A percentile compares a stretch with the other conserved stretches of the same genome.
These are phyloP conservation scores for Atherinomorus stipes DNA, from an alignment of 2,113 vertebrate species.

Conservation along the genomic window DNA sequence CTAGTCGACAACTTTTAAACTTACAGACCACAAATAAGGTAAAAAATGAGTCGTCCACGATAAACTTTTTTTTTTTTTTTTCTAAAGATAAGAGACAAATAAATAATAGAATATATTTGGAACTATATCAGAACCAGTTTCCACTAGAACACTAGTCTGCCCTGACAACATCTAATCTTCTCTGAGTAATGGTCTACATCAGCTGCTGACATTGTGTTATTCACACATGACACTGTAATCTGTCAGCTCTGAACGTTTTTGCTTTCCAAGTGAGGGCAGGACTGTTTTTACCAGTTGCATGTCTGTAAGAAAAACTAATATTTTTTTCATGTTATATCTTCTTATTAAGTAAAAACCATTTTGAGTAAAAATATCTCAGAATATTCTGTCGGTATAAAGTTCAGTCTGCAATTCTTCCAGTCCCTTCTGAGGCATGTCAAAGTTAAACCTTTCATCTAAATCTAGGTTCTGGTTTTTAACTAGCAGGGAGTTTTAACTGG, in stretches of 20 bases:
- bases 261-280: slow-evolving; percentile 29
- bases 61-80: not conserved
- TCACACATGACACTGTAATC: slow-evolving; percentile 15
- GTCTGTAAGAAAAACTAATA: not conserved
- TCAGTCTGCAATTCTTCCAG: not conserved
- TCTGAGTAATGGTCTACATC: slow-evolving; percentile 20
- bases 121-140: slow-evolving; percentile 17
- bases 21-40: slow-evolving; percentile 23
- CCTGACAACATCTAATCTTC: slow-evolving; percentile 31
- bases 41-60: slow-evolving; percentile 24
- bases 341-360: not conserved
- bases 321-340: not conserved
- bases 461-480: not conserved
- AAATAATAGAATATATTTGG: not conserved
- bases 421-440: not conserved
- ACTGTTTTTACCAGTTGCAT: not conserved
- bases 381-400: not conserved
- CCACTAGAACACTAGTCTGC: slow-evolving; percentile 29
- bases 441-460: not conserved
- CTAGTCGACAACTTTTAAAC: slow-evolving; percentile 24
- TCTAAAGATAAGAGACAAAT: no score
- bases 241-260: not conserved
- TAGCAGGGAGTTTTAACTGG: not conserved
- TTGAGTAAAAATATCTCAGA: not conserved
- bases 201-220: slow-evolving; percentile 25